Base-by-base conservation (phyloP, 1,140 invertebrate species). In the Zaprionus camerounensis region DNA sequence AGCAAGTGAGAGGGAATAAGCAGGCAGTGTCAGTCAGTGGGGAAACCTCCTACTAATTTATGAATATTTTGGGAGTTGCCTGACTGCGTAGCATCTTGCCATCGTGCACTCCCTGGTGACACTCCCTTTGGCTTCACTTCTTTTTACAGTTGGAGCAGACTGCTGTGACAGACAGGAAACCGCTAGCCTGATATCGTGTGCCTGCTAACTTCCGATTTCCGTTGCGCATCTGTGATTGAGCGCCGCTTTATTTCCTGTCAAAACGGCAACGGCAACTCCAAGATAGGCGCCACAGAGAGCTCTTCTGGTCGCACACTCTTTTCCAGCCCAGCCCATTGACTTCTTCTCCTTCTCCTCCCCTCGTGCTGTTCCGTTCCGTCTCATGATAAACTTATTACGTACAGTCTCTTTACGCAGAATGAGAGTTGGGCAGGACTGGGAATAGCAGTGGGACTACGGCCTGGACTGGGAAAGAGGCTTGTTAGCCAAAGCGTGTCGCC, bases 191-290 rank as follows among this genome's bases (percentile, higher is more conserved):
- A 88, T 88, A 88, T 88, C 84, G 78, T 84, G 85, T 74, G 84
- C 84, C 85, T 90, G 84, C 84, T 90, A 90, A 88, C 84, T 90
- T 88, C 84, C 84, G 85, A 90, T 87, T 87, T 87, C 84, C 84
- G 84, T 78, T 78, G 75, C 73, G 78, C 72, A 81, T 24, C 78
- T 69, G 81, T 87, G 84, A 88, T 87, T 84, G 85, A 84, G 84
- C 78, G 76, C 36, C 78, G 85, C 85, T 81, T 90, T 75, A 90
- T 81, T 88, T 88, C 84, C 84, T 84, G 78, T 77, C 71, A 75
- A 74, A 82, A 75, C 11, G 72, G 58, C 57, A 82, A 75, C 13
- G 72, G 58, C 57, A 75, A 58, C 67, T 63, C 72, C 17, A 58
- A 64, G 67, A 75, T 71, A 75, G 85, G 75, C 73, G 77, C 80